Base-by-base conservation (phyloP, 2,888 invertebrate species). In the Agapetus fuscipes region DNA sequence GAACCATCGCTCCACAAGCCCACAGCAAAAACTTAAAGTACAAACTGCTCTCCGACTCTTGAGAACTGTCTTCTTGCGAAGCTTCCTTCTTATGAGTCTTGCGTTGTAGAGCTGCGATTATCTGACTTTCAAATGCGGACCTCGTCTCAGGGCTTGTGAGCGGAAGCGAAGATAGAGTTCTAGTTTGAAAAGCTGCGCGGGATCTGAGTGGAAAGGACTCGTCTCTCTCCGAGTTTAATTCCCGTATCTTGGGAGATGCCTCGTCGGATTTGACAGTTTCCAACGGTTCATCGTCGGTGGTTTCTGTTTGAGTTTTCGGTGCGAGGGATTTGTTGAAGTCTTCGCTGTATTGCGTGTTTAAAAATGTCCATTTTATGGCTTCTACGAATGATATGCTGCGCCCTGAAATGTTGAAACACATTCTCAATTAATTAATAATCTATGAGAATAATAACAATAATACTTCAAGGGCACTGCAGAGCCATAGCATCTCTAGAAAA, bases 21-120 rank as follows among this genome's bases (percentile, higher is more conserved):
- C 88, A 90, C 49, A 90, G 70, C 9, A 91, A 62, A 3, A 79
- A 72, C 53, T 83, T 86, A 53, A 88, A 78, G 54, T 84, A 88
- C 27, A 76, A 66, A 11, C 77, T 77, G 47, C 82, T 81, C 48
- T 75, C 76, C 42, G 76, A 72, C 41, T 60, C 60, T 25, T 57
- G 7, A 15, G 34, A 14, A 24, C 61, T 60, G 27, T 59, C 59
- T 6, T 53, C 49, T 7, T 57, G 58, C 0, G 52, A 53, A 37
- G 52, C 41, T 17, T 31, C 25, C 15, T 29, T 39, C 11, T 41
- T 46, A 40, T 3, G 66, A 64, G 41, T 62, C 53, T 49, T 47
- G 26, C 67, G 64, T 54, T 66, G 47, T 17, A 66, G 64, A 0
- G 71, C 61, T 1, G 66, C 57, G 32, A 69, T 49, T 6, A 66